Conservation (phyloP, 2,888 invertebrate genomes). For the Nomada ferruginata region DNA sequence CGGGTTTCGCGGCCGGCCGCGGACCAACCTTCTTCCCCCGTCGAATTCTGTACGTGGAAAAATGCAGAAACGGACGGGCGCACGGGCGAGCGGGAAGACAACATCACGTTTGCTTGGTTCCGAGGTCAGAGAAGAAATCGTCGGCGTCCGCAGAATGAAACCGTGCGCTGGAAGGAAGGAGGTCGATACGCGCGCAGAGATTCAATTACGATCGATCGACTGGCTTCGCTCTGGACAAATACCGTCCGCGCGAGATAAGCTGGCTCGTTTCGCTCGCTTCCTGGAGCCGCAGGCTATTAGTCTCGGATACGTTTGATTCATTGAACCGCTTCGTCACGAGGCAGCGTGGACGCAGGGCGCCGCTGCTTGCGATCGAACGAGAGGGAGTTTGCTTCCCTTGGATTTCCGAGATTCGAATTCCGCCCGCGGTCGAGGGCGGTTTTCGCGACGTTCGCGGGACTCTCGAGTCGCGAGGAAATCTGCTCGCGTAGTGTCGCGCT, state of each 20-base stretch:
- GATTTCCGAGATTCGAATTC: not conserved
- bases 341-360: not conserved
- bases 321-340: slow-evolving; percentile 61
- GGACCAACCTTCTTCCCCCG: not conserved
- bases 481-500: slow-evolving; percentile 32
- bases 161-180: slow-evolving; percentile 32
- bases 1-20: slow-evolving; percentile 24
- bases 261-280: slow-evolving; percentile 66
- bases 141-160: slow-evolving; percentile 41
- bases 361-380: no score
- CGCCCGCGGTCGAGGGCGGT: not conserved
- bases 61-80: slow-evolving; percentile 43
- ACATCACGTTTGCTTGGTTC: slow-evolving; percentile 36
- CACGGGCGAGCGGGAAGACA: slow-evolving; percentile 39
- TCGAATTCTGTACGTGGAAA: slow-evolving; percentile 61
- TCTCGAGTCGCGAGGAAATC: not conserved
- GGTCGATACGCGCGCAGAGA: slow-evolving; percentile 61
- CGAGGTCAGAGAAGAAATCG: slow-evolving; percentile 42
- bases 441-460: not conserved
- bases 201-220: slow-evolving; percentile 72
- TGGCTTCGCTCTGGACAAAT: slow-evolving; percentile 69
- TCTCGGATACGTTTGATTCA: slow-evolving; percentile 62
- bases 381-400: no score
- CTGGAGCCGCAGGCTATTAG: slow-evolving; percentile 67
- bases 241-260: slow-evolving; percentile 70